phyloP scores from a whole-genome alignment of 2,797 vertebrate species.

The Anguilla megastoma region DNA sequence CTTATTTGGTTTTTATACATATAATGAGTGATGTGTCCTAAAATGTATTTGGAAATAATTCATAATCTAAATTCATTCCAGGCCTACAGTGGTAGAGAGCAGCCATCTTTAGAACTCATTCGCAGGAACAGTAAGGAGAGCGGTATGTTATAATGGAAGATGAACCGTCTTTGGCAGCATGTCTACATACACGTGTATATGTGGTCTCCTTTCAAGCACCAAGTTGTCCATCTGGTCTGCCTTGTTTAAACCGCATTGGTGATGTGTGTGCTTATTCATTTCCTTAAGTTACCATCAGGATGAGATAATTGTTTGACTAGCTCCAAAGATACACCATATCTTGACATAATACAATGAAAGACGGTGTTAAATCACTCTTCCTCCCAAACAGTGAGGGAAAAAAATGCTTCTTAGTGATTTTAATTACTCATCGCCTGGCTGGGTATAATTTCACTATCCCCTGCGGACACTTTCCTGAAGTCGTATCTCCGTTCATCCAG shows the following conservation, averaged over 20 bases:
- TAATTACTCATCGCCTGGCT: not conserved
- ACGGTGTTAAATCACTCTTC: not conserved
- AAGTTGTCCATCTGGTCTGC: constrained; percentile 36
- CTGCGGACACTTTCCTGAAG: not conserved
- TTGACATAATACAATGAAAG: constrained; percentile 46
- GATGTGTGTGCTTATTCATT: constrained; percentile 12
- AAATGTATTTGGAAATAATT: not conserved
- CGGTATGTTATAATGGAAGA: not conserved
- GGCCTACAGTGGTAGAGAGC: not conserved
- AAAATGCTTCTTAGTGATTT: not conserved
- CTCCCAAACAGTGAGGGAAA: not conserved
- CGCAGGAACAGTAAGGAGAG: not conserved
- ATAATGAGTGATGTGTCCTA: not conserved
- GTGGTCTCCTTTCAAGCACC: constrained; percentile 33
- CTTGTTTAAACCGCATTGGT: constrained; percentile 40
- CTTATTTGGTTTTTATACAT: not conserved
- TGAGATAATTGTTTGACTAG: constrained; percentile 36
- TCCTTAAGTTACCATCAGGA: constrained; percentile 47
- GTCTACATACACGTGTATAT: constrained; percentile 23
- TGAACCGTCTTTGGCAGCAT: constrained; percentile 6
- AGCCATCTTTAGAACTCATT: not conserved
- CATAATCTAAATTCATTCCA: not conserved
- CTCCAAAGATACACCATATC: constrained; percentile 39
- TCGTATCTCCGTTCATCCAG: not conserved
- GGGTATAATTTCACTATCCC: no score